Conservation (phyloP, 2,888 invertebrate species). For the Abrostola tripartita region DNA sequence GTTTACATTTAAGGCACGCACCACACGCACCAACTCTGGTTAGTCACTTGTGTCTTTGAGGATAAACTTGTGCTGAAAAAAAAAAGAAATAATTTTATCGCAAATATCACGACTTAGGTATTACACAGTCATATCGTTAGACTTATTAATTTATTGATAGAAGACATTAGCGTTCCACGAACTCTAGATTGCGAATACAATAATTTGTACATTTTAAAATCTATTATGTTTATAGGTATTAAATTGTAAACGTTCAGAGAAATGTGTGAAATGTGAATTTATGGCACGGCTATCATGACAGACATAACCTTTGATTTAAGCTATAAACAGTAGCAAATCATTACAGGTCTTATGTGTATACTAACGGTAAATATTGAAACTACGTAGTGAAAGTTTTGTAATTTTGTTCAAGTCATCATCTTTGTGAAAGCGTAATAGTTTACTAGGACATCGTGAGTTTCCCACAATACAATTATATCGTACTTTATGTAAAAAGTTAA, state of each 20-base stretch:
- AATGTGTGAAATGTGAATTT: background rate
- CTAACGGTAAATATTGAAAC: slow-evolving; percentile 20
- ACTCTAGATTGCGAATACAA: no score
- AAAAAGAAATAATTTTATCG: slow-evolving; percentile 5
- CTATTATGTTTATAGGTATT: no score
- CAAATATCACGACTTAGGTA: no score
- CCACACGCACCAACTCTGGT: slow-evolving; percentile 63
- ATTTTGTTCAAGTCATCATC: slow-evolving; percentile 13
- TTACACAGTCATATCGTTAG: no score
- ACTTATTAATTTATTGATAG: no score
- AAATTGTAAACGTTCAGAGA: no score
- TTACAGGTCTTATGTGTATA: slow-evolving; percentile 18
- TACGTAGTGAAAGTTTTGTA: slow-evolving; percentile 33
- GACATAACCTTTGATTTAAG: slow-evolving; percentile 16
- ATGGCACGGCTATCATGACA: slow-evolving; percentile 9
- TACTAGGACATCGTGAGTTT: slow-evolving; percentile 18
- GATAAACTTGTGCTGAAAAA: slow-evolving; percentile 46
- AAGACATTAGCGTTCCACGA: no score
- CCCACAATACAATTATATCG: slow-evolving; percentile 28
- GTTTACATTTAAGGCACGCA: slow-evolving; percentile 80
- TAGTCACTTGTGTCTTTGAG: slow-evolving; percentile 51
- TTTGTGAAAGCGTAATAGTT: slow-evolving; percentile 47
- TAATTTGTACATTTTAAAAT: no score
- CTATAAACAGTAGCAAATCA: slow-evolving; percentile 17
- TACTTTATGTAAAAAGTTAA: no score